phyloP scores from a whole-genome alignment of 2,113 vertebrate species.

The Pelobates fuscus region DNA sequence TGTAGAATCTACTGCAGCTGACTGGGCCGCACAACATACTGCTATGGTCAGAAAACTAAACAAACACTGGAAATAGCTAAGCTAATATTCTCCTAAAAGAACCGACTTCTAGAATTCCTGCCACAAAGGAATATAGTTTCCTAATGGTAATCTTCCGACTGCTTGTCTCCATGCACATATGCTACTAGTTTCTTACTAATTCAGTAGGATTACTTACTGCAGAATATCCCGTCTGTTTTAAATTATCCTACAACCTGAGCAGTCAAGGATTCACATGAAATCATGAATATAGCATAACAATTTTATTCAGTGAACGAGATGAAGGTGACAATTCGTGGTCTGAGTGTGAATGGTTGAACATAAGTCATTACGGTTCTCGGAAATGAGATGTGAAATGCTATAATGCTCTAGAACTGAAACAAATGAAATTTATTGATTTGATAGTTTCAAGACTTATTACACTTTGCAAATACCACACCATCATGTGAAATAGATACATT shows the following conservation, averaged over 20 bases:
- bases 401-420: slow-evolving; percentile 38
- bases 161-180: slow-evolving; percentile 51
- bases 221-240: slow-evolving; percentile 42
- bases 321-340: slow-evolving; percentile 48
- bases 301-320: slow-evolving; percentile 49
- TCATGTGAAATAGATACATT: slow-evolving; percentile 1
- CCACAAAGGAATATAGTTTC: slow-evolving; percentile 50
- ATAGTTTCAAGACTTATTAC: slow-evolving; percentile 51
- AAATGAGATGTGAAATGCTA: slow-evolving; percentile 52
- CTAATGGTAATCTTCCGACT: slow-evolving; percentile 51
- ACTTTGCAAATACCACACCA: slow-evolving; percentile 36
- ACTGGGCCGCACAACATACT: slow-evolving; percentile 24
- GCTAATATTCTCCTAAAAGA: slow-evolving; percentile 49
- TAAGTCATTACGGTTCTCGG: slow-evolving; percentile 49
- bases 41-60: slow-evolving; percentile 44
- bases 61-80: slow-evolving; percentile 49
- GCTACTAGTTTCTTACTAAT: slow-evolving; percentile 49
- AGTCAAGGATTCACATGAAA: slow-evolving; percentile 47
- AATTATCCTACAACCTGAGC: slow-evolving; percentile 45
- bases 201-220: slow-evolving; percentile 49
- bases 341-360: slow-evolving; percentile 49
- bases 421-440: slow-evolving; percentile 58
- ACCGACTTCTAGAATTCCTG: slow-evolving; percentile 43
- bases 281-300: slow-evolving; percentile 19
- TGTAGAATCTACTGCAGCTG: no score